Evolutionary conservation across 2,888 invertebrate species (phyloP).

Genomic region (Agyllia agylla): DNA sequence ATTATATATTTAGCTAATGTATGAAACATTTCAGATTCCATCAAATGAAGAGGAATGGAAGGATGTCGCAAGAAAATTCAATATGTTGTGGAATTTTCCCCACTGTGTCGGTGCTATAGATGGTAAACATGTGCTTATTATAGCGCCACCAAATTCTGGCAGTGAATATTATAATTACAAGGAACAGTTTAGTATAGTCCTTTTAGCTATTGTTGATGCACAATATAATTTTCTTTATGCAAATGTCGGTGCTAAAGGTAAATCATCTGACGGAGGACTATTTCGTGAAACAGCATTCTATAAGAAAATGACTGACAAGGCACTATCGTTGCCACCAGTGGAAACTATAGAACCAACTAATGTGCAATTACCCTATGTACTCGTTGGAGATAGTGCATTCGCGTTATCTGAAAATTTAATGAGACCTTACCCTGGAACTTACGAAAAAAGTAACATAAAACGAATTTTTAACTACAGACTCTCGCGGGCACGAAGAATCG

Average conservation of each 20-base stretch:
- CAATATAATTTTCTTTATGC: slow-evolving; percentile 77
- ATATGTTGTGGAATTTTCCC: no score
- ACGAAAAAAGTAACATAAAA: slow-evolving; percentile 47
- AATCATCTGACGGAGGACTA: slow-evolving; percentile 77
- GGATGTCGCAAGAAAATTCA: no score
- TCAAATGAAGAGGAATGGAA: no score
- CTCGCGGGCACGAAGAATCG: slow-evolving; percentile 41
- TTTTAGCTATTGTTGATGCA: slow-evolving; percentile 75
- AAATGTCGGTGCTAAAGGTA: slow-evolving; percentile 77
- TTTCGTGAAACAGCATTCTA: no score
- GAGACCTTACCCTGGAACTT: slow-evolving; percentile 59
- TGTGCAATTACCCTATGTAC: slow-evolving; percentile 19
- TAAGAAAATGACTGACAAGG: background rate
- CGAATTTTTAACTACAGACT: slow-evolving; percentile 60
- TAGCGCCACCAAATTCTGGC: no score
- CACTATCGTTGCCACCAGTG: no score
- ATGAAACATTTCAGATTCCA: no score
- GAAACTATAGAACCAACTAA: background rate
- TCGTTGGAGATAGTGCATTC: slow-evolving; percentile 42
- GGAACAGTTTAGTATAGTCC: slow-evolving; percentile 75
- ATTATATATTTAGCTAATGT: no score
- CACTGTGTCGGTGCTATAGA: no score
- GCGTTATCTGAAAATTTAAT: slow-evolving; percentile 33
- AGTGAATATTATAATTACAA: slow-evolving; percentile 10
- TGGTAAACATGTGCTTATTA: no score